Evolutionary conservation across 1,140 invertebrate genomes (phyloP).

Genomic region (Oncopodura yosiiana): DNA sequence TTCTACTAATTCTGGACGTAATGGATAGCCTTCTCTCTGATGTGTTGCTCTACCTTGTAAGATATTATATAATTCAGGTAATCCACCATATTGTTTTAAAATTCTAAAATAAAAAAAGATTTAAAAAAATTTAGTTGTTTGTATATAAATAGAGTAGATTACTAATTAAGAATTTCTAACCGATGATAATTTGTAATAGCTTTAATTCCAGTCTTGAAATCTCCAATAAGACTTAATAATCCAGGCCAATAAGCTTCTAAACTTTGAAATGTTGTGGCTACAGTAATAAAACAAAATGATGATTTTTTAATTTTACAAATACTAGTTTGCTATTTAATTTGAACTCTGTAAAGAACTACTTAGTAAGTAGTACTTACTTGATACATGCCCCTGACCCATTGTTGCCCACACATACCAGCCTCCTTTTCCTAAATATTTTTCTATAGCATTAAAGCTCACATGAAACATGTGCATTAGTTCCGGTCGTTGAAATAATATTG

Average conservation of each 20-base stretch:
- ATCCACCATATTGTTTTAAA: conserved; percentile 92
- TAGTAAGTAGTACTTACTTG: too few species aligned
- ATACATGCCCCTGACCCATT: conserved; percentile 89
- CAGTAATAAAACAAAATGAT: too few species aligned
- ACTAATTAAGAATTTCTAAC: too few species aligned
- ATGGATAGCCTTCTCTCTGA: conserved; percentile 80
- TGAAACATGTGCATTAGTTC: conserved; percentile 85
- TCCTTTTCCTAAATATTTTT: conserved; percentile 78
- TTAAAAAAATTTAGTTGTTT: too few species aligned
- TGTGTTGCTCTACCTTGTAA: conserved; percentile 59
- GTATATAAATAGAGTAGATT: too few species aligned
- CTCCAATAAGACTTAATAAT: conserved; percentile 77
- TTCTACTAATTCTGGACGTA: conserved; percentile 91
- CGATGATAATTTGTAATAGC: conserved; percentile 91
- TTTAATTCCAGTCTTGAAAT: conserved; percentile 81
- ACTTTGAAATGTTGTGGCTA: conserved; percentile 91
- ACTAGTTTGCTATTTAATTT: too few species aligned
- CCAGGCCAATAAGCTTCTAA: conserved; percentile 98
- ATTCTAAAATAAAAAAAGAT: too few species aligned
- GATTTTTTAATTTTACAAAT: too few species aligned
- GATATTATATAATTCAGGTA: conserved; percentile 96
- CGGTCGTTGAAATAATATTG: conserved; percentile 58
- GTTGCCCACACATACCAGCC: conserved; percentile 96
- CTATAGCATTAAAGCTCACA: conserved; percentile 66
- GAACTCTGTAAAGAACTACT: too few species aligned